Evolutionary conservation across 2,888 invertebrate genomes (phyloP).

Genomic region (Leucophenga maculata): DNA sequence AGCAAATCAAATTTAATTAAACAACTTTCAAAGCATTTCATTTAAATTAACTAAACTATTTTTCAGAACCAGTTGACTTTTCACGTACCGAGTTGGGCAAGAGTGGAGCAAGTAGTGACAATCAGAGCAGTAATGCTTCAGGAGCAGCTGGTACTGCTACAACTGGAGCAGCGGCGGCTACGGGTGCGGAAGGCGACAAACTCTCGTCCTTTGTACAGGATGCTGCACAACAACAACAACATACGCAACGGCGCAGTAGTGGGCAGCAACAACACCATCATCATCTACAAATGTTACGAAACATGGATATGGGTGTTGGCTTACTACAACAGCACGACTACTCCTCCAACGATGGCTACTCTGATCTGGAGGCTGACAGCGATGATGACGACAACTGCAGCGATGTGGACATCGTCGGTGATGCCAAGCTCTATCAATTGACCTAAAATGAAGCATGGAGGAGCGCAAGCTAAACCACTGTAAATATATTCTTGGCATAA

Average conservation of each 20-base stretch:
- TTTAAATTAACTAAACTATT: constrained; percentile 27
- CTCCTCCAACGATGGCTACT: constrained; percentile 69
- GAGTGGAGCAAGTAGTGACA: constrained; percentile 17
- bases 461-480: background rate
- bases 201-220: constrained; percentile 31
- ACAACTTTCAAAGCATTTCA: constrained; percentile 15
- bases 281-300: constrained; percentile 59
- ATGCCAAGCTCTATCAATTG: constrained; percentile 68
- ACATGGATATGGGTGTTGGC: constrained; percentile 48
- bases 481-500: constrained; percentile 5
- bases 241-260: constrained; percentile 25
- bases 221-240: constrained; percentile 34
- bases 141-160: constrained; percentile 40
- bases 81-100: constrained; percentile 66
- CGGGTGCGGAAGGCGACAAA: constrained; percentile 46
- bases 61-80: constrained; percentile 72
- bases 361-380: constrained; percentile 66
- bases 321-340: constrained; percentile 62
- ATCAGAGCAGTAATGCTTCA: constrained; percentile 25
- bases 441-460: constrained; percentile 54
- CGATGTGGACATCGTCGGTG: constrained; percentile 72
- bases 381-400: constrained; percentile 70
- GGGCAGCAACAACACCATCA: constrained; percentile 41
- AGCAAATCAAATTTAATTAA: constrained; percentile 23
- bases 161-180: constrained; percentile 30